A percentile compares a stretch with the other conserved stretches of the same genome.
These are phyloP conservation scores for Thalassarche chlororhynchos DNA, from an alignment of 2,113 vertebrate genomes.

Conservation along the genomic window DNA sequence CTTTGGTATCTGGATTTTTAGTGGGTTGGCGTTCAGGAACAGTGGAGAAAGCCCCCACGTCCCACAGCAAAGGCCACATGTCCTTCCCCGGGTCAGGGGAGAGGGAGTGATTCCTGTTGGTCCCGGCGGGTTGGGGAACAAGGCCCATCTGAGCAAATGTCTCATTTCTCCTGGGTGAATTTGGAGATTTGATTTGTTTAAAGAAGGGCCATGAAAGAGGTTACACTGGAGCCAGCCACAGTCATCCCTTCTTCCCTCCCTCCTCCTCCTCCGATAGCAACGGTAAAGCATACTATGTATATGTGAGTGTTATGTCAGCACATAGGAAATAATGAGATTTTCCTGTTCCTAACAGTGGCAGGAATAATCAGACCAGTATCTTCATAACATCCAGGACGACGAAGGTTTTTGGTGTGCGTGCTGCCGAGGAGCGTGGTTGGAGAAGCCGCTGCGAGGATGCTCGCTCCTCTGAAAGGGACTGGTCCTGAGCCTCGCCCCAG, in stretches of 20 bases:
- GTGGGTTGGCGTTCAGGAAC: not conserved
- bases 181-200: not conserved
- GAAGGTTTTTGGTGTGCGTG: not conserved
- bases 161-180: not conserved
- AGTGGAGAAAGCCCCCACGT: not conserved
- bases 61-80: not conserved
- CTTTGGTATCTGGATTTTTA: not conserved
- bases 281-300: not conserved
- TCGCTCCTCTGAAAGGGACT: not conserved
- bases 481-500: not conserved
- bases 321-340: not conserved
- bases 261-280: not conserved
- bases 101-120: not conserved
- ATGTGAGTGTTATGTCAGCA: fast-evolving
- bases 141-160: not conserved
- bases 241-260: not conserved
- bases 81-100: not conserved
- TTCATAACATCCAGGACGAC: not conserved
- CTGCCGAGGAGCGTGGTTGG: not conserved
- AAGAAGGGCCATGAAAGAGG: not conserved
- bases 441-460: not conserved
- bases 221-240: not conserved
- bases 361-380: not conserved
- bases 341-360: not conserved
- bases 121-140: fast-evolving